Evolutionary conservation across 2,113 vertebrate species (phyloP), one percentile per base, ranked within the genome.

Genomic region (Lepisosteus oculatus): DNA sequence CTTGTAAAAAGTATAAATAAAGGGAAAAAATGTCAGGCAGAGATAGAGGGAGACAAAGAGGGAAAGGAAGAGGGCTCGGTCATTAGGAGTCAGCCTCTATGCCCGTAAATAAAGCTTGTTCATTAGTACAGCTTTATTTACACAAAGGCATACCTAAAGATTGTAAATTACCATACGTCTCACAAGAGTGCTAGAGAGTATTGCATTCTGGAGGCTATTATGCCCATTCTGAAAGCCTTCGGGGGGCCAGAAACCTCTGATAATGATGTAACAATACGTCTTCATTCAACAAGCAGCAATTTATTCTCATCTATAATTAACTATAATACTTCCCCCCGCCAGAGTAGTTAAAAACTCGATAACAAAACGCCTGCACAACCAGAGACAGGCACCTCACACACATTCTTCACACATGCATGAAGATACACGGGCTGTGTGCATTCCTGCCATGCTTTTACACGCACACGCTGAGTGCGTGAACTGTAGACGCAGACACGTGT

Each of bases 81-180:
- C 55, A 68, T 62, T 71, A 75, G 67, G 69, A 61, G 44, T 61
- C 51, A 45, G 64, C 56, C 62, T 0, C 51, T 59, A 55, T 43
- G 54, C 11, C 55, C 29, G 65, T 61, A 67, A 67, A 68, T 61
- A 75, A 70, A 67, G 65, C 65, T 15, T 11, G 57, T 70, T 65
- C 63, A 73, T 72, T 73, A 66, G 51, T 54, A 51, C 70, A 41
- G 41, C 63, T 68, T 77, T 65, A 70, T 74, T 72, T 71, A 76
- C 59, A 55, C 67, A 61, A 65, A 55, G 73, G 45, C 54, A 44
- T 61, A 70, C 70, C 69, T 67, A 44, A 57, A 74, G 61, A 79
- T 71, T 74, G 65, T 69, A 68, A 69, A 74, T 69, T 66, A 70
- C 69, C 51, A 65, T 76, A 73, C 56, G 68, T 67, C 72, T 74